phyloP scores from a whole-genome alignment of 2,888 invertebrate genomes.

The Apotomis capreana region DNA sequence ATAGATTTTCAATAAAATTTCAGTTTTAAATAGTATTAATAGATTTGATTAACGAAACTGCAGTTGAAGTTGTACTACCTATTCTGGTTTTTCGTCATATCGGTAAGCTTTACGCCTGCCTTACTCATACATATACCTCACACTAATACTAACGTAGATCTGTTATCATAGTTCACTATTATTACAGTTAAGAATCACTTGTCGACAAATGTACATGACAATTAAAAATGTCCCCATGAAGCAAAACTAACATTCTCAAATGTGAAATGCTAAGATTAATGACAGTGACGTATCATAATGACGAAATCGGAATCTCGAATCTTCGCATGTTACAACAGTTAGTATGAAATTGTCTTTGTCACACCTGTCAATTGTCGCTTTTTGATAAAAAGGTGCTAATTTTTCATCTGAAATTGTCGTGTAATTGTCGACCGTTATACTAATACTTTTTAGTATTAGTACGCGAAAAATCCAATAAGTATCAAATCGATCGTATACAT shows the following conservation, averaged over 20 bases:
- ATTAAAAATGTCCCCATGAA: not conserved
- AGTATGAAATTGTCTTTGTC: not conserved
- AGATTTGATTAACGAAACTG: too few species aligned
- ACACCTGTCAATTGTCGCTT: not conserved
- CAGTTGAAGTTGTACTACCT: not conserved
- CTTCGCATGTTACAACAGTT: too few species aligned
- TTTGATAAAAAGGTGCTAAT: not conserved
- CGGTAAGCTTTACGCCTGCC: slow-evolving; percentile 59
- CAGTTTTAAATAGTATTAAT: too few species aligned
- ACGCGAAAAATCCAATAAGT: not conserved
- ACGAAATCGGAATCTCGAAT: too few species aligned
- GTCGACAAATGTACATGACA: not conserved
- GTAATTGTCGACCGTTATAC: not conserved
- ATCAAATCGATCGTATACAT: not conserved
- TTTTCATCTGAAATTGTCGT: not conserved
- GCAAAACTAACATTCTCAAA: not conserved
- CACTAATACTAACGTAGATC: slow-evolving; percentile 43
- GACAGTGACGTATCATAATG: too few species aligned
- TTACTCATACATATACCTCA: slow-evolving; percentile 61
- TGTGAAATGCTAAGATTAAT: too few species aligned
- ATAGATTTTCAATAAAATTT: too few species aligned
- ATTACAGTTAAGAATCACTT: slow-evolving; percentile 1
- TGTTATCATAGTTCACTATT: slow-evolving; percentile 15
- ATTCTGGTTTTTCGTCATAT: slow-evolving; percentile 46
- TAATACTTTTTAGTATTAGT: not conserved